Conservation (phyloP, 2,888 invertebrate species). For the Campopleginae sp. region DNA sequence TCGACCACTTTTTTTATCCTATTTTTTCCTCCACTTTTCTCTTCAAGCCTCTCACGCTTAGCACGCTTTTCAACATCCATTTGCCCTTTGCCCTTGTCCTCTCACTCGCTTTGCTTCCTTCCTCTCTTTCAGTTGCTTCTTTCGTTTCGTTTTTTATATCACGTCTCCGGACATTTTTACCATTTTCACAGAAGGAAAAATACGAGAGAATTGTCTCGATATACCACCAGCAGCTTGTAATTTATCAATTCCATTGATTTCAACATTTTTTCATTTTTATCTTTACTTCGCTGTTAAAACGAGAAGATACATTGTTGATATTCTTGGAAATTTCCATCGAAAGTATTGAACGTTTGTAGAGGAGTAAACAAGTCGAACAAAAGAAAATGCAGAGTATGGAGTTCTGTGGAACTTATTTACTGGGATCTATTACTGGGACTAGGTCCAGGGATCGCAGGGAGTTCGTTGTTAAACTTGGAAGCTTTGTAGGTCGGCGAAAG, state of each 20-base stretch:
- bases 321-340: background rate
- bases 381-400: too few relatives aligned
- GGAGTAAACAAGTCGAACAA: too few relatives aligned
- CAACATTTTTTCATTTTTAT: too few relatives aligned
- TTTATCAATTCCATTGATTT: too few relatives aligned
- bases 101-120: slow-evolving; percentile 2
- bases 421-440: too few relatives aligned
- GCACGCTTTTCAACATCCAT: slow-evolving; percentile 54
- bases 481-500: too few relatives aligned
- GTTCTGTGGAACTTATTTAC: too few relatives aligned
- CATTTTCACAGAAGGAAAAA: background rate
- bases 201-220: background rate
- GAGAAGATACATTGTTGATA: background rate
- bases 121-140: background rate
- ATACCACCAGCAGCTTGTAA: background rate
- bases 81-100: background rate
- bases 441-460: too few relatives aligned
- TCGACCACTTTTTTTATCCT: slow-evolving; percentile 18
- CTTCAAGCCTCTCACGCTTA: slow-evolving; percentile 13
- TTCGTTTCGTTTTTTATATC: slow-evolving; percentile 38
- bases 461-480: too few relatives aligned
- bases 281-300: background rate
- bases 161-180: background rate
- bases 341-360: too few relatives aligned
- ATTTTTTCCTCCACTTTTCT: slow-evolving; percentile 33